Percentiles rank a stretch among this genome's conserved stretches.
Evolutionary conservation across 2,888 invertebrate species (phyloP).

Genomic region (Aradus depressus): DNA sequence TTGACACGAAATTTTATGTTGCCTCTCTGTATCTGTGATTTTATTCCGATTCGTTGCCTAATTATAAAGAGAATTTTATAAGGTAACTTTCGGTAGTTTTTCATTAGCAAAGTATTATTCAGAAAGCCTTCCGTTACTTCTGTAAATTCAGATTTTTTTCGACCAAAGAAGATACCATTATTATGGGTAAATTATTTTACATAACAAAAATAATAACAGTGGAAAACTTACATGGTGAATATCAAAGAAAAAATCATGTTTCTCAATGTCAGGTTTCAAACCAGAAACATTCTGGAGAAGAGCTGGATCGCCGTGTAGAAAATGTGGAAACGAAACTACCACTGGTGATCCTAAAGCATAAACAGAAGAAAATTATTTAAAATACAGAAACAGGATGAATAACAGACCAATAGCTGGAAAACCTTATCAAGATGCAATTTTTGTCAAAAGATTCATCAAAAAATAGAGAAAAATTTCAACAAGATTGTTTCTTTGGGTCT

Average conservation of each 20-base stretch:
- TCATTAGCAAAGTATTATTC: background rate
- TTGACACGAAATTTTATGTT: no score
- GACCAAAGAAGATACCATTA: background rate
- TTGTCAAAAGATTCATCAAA: no score
- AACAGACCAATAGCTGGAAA: background rate
- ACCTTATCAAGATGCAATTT: no score
- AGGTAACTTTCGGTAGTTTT: background rate
- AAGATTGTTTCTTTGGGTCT: no score
- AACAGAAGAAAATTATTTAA: background rate
- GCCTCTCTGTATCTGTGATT: no score
- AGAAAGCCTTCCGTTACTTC: no score
- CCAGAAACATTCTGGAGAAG: conserved; percentile 50
- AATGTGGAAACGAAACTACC: conserved; percentile 63
- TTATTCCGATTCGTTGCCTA: background rate
- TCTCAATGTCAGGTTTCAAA: conserved; percentile 45
- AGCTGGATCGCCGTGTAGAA: conserved; percentile 52
- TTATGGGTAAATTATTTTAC: background rate
- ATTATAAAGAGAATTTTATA: background rate
- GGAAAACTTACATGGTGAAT: conserved; percentile 50
- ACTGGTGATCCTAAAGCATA: conserved; percentile 47
- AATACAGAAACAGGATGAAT: background rate
- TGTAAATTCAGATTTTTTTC: background rate
- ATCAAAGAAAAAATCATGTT: conserved; percentile 57
- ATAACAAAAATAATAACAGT: background rate
- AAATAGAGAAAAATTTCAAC: no score